Conservation (phyloP, 2,797 vertebrate species). For the Scleropages formosus region DNA sequence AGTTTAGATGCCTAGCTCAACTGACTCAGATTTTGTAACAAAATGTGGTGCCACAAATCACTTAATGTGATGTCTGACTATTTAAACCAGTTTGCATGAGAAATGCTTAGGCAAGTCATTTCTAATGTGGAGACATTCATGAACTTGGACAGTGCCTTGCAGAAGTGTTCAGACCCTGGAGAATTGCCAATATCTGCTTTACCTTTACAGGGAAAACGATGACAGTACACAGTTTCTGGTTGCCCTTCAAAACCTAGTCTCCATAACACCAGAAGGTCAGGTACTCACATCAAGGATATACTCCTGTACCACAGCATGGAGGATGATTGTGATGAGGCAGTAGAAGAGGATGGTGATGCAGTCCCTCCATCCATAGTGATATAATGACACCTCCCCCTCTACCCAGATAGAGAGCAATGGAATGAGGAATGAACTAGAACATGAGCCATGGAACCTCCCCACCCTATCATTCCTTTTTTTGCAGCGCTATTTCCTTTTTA, state of each 20-base stretch:
- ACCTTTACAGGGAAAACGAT: not conserved
- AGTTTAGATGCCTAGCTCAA: too few species aligned
- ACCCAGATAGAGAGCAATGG: slow-evolving; percentile 44
- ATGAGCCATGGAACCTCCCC: not conserved
- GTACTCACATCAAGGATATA: slow-evolving; percentile 92
- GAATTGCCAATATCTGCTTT: not conserved
- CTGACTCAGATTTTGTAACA: too few species aligned
- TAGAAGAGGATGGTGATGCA: slow-evolving; percentile 91
- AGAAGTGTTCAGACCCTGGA: too few species aligned
- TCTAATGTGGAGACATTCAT: too few species aligned
- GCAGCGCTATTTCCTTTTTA: not conserved
- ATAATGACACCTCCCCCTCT: slow-evolving; percentile 87
- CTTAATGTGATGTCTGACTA: too few species aligned
- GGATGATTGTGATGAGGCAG: slow-evolving; percentile 88
- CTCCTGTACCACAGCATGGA: slow-evolving; percentile 95
- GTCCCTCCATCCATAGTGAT: slow-evolving; percentile 92
- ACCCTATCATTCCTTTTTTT: not conserved
- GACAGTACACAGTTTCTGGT: too few species aligned
- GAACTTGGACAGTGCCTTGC: too few species aligned
- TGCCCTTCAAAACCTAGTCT: too few species aligned
- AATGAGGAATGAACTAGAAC: not conserved
- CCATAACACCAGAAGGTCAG: not conserved
- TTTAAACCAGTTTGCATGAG: too few species aligned
- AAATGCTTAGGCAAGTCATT: too few species aligned
- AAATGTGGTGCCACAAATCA: too few species aligned